Evolutionary conservation across 2,888 invertebrate species (phyloP).

Genomic region (Tetragonula carbonaria): DNA sequence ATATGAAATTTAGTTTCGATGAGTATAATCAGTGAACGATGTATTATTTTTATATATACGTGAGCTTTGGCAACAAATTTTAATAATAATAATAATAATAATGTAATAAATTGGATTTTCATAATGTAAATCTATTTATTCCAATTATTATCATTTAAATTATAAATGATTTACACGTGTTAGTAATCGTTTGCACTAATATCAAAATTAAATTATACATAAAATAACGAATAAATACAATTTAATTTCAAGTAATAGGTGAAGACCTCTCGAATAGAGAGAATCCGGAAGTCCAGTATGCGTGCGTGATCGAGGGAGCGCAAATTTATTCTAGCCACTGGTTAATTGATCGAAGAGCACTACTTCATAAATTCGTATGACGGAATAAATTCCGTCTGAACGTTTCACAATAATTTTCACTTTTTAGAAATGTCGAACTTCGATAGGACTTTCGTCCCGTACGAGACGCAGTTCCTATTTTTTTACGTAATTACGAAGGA

Average conservation of each 20-base stretch:
- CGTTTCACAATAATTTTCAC: conserved; percentile 65
- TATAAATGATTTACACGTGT: no score
- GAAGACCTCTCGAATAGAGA: background rate
- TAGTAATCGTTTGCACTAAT: no score
- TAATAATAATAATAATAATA: no score
- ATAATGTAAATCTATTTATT: no score
- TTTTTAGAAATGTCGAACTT: conserved; percentile 59
- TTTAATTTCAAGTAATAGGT: background rate
- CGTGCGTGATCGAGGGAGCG: background rate
- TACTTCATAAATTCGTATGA: conserved; percentile 18
- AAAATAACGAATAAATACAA: background rate
- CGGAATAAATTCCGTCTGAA: background rate
- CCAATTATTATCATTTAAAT: no score
- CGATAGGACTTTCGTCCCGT: conserved; percentile 40
- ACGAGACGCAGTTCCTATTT: conserved; percentile 17
- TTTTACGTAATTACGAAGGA: conserved; percentile 54
- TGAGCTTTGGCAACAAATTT: no score
- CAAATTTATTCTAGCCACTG: conserved; percentile 27
- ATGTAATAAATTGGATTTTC: no score
- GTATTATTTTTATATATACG: no score
- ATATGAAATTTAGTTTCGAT: background rate
- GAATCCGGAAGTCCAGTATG: conserved; percentile 18
- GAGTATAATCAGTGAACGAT: no score
- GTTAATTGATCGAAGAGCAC: conserved; percentile 21
- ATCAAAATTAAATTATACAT: no score